These are phyloP conservation scores for Pseudococcus viburni DNA, from an alignment of 2,888 invertebrate species.

Conservation along the genomic window DNA sequence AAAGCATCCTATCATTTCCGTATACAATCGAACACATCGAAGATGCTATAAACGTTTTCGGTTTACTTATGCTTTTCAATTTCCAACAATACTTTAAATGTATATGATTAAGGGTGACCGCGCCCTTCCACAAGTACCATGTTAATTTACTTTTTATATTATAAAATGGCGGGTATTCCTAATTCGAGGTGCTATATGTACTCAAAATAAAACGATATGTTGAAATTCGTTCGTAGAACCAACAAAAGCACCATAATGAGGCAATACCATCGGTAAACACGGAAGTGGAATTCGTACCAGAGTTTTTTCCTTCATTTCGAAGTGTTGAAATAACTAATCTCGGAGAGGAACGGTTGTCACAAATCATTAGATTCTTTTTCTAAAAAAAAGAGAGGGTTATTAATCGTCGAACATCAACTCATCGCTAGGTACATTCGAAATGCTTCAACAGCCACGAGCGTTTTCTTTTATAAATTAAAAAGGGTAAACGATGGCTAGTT, in stretches of 20 bases:
- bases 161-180: neutral
- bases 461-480: conserved; percentile 12
- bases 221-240: neutral
- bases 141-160: neutral
- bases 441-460: conserved; percentile 1
- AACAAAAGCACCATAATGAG: neutral
- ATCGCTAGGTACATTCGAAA: neutral
- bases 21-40: conserved; percentile 27
- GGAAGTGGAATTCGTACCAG: neutral
- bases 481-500: neutral
- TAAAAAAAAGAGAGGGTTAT: neutral
- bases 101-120: neutral
- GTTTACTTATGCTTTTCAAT: neutral
- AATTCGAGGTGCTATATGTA: neutral
- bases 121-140: neutral
- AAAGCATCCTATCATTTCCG: conserved; percentile 10
- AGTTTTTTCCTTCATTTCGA: neutral
- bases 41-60: neutral
- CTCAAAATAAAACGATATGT: neutral
- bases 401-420: neutral
- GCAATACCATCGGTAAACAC: neutral
- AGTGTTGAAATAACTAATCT: conserved; percentile 24
- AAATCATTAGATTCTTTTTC: conserved; percentile 22
- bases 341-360: neutral
- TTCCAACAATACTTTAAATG: neutral